Evolutionary conservation across 2,888 invertebrate species (phyloP).

Genomic region (Drosophila falleni): DNA sequence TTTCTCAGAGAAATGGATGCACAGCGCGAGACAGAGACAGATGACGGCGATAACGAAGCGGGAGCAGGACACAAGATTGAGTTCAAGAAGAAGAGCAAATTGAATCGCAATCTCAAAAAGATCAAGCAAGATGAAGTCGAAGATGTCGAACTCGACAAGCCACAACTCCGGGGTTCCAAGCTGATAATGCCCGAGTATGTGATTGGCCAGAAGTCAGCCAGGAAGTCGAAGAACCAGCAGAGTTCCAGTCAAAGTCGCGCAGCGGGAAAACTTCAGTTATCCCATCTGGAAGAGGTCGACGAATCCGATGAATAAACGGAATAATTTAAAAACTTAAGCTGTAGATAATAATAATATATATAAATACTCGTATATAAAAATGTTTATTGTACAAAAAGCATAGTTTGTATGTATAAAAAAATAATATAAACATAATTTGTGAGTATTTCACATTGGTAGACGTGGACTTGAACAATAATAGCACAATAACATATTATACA

Average conservation of each 20-base stretch:
- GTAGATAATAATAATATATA: constrained; percentile 17
- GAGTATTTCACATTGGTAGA: constrained; percentile 43
- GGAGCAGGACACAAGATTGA: constrained; percentile 70
- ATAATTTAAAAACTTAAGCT: constrained; percentile 10
- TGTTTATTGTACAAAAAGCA: constrained; percentile 23
- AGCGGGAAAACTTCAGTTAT: constrained; percentile 85
- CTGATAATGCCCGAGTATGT: constrained; percentile 93
- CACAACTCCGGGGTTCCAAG: constrained; percentile 89
- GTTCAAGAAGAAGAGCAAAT: constrained; percentile 84
- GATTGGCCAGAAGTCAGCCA: constrained; percentile 88
- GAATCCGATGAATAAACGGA: constrained; percentile 38
- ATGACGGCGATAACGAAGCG: not conserved
- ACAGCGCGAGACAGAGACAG: constrained; percentile 83
- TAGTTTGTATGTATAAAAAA: constrained; percentile 15
- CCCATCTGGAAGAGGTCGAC: constrained; percentile 86
- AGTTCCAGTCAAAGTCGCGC: constrained; percentile 83
- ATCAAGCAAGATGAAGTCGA: constrained; percentile 71
- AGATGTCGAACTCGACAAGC: constrained; percentile 83
- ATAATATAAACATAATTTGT: constrained; percentile 25
- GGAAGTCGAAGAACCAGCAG: constrained; percentile 39
- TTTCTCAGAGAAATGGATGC: constrained; percentile 90
- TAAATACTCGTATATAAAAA: constrained; percentile 6
- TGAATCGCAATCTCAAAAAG: constrained; percentile 72
- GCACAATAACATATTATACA: constrained; percentile 1
- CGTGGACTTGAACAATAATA: constrained; percentile 21